phyloP scores from a whole-genome alignment of 2,797 vertebrate species.

The Zenarchopterus dispar region DNA sequence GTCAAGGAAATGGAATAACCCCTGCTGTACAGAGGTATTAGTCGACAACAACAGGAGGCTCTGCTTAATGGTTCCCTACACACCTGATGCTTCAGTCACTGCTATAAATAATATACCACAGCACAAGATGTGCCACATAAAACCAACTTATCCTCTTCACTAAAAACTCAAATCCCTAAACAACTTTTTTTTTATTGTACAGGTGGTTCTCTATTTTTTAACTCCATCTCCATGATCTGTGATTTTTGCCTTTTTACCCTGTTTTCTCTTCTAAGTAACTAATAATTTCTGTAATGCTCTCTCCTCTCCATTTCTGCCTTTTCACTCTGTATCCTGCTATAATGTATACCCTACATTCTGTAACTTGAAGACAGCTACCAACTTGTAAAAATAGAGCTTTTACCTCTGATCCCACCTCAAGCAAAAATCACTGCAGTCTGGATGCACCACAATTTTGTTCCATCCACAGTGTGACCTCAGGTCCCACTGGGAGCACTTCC shows the following conservation, averaged over 20 bases:
- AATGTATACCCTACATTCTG: slow-evolving; percentile 14
- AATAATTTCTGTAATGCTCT: slow-evolving; percentile 49
- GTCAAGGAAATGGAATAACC: slow-evolving; percentile 26
- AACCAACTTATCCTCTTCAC: slow-evolving; percentile 39
- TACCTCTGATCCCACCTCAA: no score
- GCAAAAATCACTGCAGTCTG: no score
- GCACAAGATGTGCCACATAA: slow-evolving; percentile 49
- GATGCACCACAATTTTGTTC: no score
- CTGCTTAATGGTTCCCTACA: slow-evolving; percentile 14
- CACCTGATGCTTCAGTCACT: slow-evolving; percentile 44
- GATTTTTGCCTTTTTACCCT: slow-evolving; percentile 40
- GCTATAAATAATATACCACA: slow-evolving; percentile 39
- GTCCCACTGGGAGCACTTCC: no score
- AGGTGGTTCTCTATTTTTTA: slow-evolving; percentile 32
- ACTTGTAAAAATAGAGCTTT: slow-evolving; percentile 29
- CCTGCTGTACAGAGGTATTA: slow-evolving; percentile 14
- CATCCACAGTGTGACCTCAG: no score
- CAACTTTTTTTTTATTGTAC: slow-evolving; percentile 48
- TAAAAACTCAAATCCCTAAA: slow-evolving; percentile 45
- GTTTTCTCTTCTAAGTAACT: slow-evolving; percentile 67
- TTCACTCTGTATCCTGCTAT: background rate
- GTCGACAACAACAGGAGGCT: slow-evolving; percentile 36
- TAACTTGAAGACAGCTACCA: slow-evolving; percentile 18
- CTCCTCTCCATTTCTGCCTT: background rate
- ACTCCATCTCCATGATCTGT: slow-evolving; percentile 40